Evolutionary conservation across 1,140 invertebrate species (phyloP), one percentile per base, ranked within the genome.

Genomic region (Drosophila punjabiensis): DNA sequence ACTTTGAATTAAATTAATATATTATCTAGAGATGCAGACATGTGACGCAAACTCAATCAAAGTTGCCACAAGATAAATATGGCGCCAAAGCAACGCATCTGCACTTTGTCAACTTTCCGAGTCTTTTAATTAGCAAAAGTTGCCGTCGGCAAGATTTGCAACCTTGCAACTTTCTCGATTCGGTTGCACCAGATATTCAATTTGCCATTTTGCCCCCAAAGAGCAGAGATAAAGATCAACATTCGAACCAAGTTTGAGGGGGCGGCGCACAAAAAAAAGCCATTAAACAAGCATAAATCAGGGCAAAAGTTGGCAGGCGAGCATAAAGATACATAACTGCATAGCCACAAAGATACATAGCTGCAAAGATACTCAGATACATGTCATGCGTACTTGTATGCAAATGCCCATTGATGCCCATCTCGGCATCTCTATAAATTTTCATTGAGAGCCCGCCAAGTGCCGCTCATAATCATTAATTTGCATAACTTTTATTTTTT

Each of bases 401-500:
- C 28, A 62, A 75, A 41, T 55, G 5, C 18, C 43, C 45, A 16
- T 52, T 43, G 45, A 56, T 59, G 55, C 33, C 48, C 33, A 55
- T 75, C 37, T 60, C 30, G 41, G 50, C 61, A 35, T 76, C 52
- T 41, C 52, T 41, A 78, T 78, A 78, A 55, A 77, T 78, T 78
- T 77, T 37, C 74, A 78, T 78, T 76, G 70, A 64, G 70, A 24
- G 53, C 28, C 50, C 70, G 39, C 68, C 63, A 28, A 73, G 62
- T 50, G 41, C 48, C 53, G 35, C 73, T 77, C 62, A 60, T 77
- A 68, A 60, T 68, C 66, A 79, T 79, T 79, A 79, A 79, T 79
- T 79, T 79, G 76, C 76, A 79, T 79, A 75, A 70, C 75, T 78
- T 79, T 79, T 79, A 78, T 55, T 76, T n/a, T n/a, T n/a, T n/a